Conservation (phyloP, 2,888 invertebrate species). For the Odontomyia ornata region DNA sequence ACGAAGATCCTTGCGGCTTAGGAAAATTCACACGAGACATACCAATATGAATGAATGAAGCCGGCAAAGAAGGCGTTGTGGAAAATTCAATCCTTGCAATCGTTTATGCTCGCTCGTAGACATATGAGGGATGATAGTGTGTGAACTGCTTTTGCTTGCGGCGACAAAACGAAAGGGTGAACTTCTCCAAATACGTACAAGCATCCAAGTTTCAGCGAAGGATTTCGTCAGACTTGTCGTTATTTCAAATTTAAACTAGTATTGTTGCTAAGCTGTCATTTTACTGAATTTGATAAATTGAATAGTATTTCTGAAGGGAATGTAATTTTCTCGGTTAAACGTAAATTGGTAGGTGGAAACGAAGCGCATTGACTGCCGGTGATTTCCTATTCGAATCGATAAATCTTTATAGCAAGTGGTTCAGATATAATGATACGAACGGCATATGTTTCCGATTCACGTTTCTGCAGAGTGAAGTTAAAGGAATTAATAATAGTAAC, state of each 20-base stretch:
- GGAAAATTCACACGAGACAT: constrained; percentile 34
- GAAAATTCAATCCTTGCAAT: constrained; percentile 35
- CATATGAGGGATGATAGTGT: constrained; percentile 26
- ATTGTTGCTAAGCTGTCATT: constrained; percentile 35
- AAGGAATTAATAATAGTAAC: too few relatives aligned
- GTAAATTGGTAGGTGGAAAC: constrained; percentile 19
- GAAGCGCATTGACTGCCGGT: background rate
- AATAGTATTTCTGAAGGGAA: background rate
- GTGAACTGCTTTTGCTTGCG: background rate
- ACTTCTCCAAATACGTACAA: background rate
- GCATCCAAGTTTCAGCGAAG: background rate
- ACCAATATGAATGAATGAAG: constrained; percentile 7
- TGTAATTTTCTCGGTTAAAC: constrained; percentile 21
- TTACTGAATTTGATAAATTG: constrained; percentile 34
- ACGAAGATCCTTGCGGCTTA: constrained; percentile 35
- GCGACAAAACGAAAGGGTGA: constrained; percentile 33
- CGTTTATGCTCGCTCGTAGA: constrained; percentile 27
- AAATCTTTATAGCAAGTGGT: background rate
- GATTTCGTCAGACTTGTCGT: constrained; percentile 31
- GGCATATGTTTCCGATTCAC: too few relatives aligned
- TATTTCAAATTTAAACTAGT: constrained; percentile 29
- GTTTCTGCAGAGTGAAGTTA: too few relatives aligned
- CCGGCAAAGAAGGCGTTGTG: background rate
- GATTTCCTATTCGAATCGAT: background rate
- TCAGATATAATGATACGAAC: too few relatives aligned